A percentile compares a stretch with the other conserved stretches of the same genome.
phyloP scores from a whole-genome alignment of 2,113 vertebrate genomes.

The Struthio camelus region DNA sequence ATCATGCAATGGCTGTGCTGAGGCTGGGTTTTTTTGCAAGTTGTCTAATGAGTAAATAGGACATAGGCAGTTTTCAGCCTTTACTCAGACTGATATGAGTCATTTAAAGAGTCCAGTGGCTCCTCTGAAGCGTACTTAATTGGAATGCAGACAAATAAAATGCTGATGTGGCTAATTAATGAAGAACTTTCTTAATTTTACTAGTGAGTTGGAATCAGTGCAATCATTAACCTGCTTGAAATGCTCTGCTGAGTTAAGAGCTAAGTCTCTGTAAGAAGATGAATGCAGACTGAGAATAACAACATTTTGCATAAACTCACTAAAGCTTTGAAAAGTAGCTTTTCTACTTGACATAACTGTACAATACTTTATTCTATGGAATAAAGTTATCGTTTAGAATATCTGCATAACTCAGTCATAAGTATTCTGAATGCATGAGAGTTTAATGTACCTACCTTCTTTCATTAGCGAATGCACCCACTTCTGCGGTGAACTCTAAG shows the following conservation, averaged over 20 bases:
- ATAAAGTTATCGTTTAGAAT: background rate
- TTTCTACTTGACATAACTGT: background rate
- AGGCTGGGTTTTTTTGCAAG: background rate
- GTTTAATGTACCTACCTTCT: background rate
- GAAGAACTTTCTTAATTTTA: slow-evolving; percentile 29
- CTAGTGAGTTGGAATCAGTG: slow-evolving; percentile 20
- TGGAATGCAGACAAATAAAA: background rate
- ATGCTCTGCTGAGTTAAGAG: slow-evolving; percentile 28
- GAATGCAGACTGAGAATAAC: background rate
- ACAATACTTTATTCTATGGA: background rate
- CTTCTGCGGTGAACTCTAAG: background rate
- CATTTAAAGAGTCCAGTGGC: background rate
- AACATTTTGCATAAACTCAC: background rate
- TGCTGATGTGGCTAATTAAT: slow-evolving; percentile 13
- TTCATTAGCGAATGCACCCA: background rate
- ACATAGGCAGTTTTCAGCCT: slow-evolving; percentile 15
- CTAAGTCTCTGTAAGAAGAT: slow-evolving; percentile 3
- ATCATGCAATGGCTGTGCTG: background rate
- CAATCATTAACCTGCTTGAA: slow-evolving; percentile 48
- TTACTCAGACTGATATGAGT: background rate
- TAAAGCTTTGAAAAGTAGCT: background rate
- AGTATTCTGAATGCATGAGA: background rate
- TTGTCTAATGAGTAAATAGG: background rate
- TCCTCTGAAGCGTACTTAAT: background rate
- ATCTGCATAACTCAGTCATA: background rate